phyloP scores from a whole-genome alignment of 2,797 vertebrate genomes.

The Podarcis siculus region DNA sequence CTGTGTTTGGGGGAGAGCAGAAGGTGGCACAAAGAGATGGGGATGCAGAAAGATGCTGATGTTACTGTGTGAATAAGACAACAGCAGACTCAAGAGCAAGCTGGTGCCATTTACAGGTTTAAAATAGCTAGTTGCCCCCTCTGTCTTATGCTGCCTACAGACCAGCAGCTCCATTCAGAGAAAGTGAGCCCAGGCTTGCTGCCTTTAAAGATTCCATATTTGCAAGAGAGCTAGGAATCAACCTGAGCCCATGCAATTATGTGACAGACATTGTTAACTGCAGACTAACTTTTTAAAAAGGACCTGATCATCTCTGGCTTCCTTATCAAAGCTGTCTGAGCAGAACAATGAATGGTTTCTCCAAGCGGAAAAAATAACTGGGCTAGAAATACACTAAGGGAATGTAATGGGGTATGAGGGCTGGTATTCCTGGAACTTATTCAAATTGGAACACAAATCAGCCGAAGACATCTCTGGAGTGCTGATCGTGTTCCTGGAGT shows the following conservation, averaged over 20 bases:
- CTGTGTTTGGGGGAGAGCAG: too few species aligned
- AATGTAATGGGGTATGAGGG: rapidly evolving
- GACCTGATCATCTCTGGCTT: not conserved
- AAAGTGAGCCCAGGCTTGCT: rapidly evolving
- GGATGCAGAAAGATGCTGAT: too few species aligned
- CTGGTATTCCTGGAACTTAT: rapidly evolving
- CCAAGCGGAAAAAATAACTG: not conserved
- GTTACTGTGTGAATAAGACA: too few species aligned
- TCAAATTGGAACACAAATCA: constrained; percentile 9
- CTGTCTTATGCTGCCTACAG: not conserved
- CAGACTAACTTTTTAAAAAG: not conserved
- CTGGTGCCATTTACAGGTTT: not conserved
- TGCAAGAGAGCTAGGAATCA: not conserved
- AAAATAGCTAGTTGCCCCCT: not conserved
- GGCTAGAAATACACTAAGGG: not conserved
- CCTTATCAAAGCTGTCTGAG: not conserved
- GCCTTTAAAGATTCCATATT: rapidly evolving
- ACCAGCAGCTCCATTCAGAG: not conserved
- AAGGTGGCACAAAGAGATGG: too few species aligned
- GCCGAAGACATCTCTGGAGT: not conserved
- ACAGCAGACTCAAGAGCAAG: too few species aligned
- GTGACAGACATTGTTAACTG: rapidly evolving
- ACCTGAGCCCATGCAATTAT: rapidly evolving
- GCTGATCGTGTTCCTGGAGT: rapidly evolving
- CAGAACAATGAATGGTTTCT: not conserved